Percentiles rank a stretch among this genome's conserved stretches.
These are phyloP conservation scores for Microdon myrmicae DNA, from an alignment of 2,888 invertebrate genomes.

Conservation along the genomic window DNA sequence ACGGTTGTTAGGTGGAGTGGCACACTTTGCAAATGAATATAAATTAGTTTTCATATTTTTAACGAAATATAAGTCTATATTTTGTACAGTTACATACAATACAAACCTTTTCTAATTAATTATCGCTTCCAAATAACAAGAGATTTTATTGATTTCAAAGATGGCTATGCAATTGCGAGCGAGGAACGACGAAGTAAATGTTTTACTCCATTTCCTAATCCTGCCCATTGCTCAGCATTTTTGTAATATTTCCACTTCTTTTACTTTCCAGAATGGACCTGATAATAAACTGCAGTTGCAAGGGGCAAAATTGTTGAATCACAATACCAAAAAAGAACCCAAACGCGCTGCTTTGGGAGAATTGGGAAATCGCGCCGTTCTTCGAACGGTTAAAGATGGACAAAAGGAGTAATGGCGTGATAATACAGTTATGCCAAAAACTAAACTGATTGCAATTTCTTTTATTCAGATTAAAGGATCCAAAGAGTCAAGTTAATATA, in stretches of 20 bases:
- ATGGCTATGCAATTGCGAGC: slow-evolving; percentile 35
- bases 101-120: no score
- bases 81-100: no score
- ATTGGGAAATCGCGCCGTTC: slow-evolving; percentile 68
- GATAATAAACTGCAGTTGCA: slow-evolving; percentile 57
- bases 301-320: slow-evolving; percentile 59
- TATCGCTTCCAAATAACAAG: no score
- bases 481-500: slow-evolving; percentile 57
- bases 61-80: no score
- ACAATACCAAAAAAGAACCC: slow-evolving; percentile 55
- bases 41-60: no score
- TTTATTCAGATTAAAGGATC: slow-evolving; percentile 56
- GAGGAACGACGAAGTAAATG: slow-evolving; percentile 37
- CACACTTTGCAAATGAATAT: no score
- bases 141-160: slow-evolving; percentile 2
- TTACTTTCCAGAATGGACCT: slow-evolving; percentile 58
- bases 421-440: slow-evolving; percentile 19
- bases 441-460: neutral
- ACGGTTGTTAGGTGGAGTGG: slow-evolving; percentile 58
- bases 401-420: slow-evolving; percentile 60
- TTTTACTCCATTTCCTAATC: slow-evolving; percentile 17
- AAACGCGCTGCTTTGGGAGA: slow-evolving; percentile 69
- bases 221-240: slow-evolving; percentile 17
- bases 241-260: neutral
- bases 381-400: slow-evolving; percentile 59